Evolutionary conservation across 1,140 invertebrate genomes (phyloP).

Genomic region (Drosophila repleta): DNA sequence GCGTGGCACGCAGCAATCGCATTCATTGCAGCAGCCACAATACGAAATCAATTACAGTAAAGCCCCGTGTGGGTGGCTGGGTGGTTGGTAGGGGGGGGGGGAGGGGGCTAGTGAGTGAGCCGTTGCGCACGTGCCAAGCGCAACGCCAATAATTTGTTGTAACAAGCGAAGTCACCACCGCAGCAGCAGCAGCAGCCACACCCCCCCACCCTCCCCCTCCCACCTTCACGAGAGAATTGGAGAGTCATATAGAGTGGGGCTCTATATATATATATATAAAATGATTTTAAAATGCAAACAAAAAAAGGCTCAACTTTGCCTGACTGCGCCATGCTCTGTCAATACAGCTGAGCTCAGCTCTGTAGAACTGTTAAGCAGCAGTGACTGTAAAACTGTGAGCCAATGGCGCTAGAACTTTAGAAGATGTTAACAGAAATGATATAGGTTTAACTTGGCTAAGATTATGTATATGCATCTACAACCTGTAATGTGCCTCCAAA

Average conservation of each 20-base stretch:
- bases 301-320: not conserved
- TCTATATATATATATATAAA: constrained; percentile 4
- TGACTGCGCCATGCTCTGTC: constrained; percentile 1
- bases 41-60: constrained; percentile 79
- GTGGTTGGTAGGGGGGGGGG: not conserved
- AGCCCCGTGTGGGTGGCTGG: constrained; percentile 36
- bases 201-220: not conserved
- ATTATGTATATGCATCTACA: no score
- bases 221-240: constrained; percentile 44
- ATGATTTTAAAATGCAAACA: constrained; percentile 20
- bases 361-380: no score
- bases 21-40: constrained; percentile 71
- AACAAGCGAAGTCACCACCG: constrained; percentile 61
- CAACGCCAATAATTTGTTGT: constrained; percentile 75
- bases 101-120: constrained; percentile 4
- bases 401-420: no score
- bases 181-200: not conserved
- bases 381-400: not conserved
- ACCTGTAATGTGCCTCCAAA: no score
- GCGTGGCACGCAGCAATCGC: constrained; percentile 72
- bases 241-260: constrained; percentile 25
- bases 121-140: constrained; percentile 67
- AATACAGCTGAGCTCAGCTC: no score
- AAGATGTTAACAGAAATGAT: no score
- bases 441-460: no score